Evolutionary conservation across 2,113 vertebrate genomes (phyloP), one percentile per base, ranked within the genome.

Genomic region (Melanostigma gelatinosum): DNA sequence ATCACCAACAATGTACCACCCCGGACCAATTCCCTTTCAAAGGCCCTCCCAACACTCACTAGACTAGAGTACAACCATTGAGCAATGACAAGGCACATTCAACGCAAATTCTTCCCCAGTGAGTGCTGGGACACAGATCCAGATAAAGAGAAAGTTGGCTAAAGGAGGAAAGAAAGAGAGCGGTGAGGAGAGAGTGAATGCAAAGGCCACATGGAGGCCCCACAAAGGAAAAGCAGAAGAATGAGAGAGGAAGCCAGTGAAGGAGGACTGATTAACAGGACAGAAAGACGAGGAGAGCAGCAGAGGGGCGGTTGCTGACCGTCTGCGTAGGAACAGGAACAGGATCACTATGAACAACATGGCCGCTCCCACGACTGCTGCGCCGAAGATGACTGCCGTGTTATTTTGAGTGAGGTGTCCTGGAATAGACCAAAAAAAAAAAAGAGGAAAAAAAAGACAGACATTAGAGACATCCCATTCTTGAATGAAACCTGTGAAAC

Each of bases 321-420:
- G 93, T 88, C 87, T 94, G 61, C 91, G 93, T 13, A 98, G 1
- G 8, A 97, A 94, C 69, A 98, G 32, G 16, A 97, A 91, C 12
- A 77, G 18, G 0, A 78, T 78, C 3, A 96, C 93, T 27, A 97
- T 66, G 6, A 95, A 16, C n/a, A 97, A 10, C 11, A 97, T 94
- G 0, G 94, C 42, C 5, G 92, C 0, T 4, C 90, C 67, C 0
- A 95, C 96, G 0, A 92, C 54, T 0, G 94, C 79, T 0, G 93
- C 93, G 0, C 95, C 94, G 0, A 94, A 79, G 11, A 98, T 93
- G 69, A 96, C 79, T 0, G 95, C 94, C 0, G 95, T 38, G 4
- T 95, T 96, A 55, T 85, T 91, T 29, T 83, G 75, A 46, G 71
- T 34, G 0, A 77, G 68, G 38, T 15, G 58, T n/a, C 69, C 92